Base-by-base conservation (phyloP, 2,797 vertebrate genomes). In the Myotis vivesi region DNA sequence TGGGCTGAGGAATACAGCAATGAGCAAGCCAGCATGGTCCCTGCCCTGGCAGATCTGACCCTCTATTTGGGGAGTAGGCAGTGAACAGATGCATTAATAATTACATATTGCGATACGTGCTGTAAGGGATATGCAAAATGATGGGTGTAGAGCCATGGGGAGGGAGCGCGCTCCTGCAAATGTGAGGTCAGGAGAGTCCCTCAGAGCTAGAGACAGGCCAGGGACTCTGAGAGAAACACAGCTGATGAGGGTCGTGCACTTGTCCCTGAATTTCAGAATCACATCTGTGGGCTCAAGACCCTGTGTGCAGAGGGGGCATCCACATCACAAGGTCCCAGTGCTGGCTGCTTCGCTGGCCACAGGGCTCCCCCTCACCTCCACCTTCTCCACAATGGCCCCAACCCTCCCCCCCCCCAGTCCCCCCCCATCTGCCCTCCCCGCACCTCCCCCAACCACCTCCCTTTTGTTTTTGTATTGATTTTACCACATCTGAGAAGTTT, bases 401-500 rank as follows among this genome's bases (percentile, higher is more conserved):
- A 13, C 25, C 5, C 10, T 36, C 36, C 36, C 4, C 23, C 0
- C 8, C 53, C 57, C 23, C 1, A 46, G 36, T 36, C 38, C 38
- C 38, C 38, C 38, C 38, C 38, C 36, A 3, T 4, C 36, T 4
- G 36, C 36, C 36, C 36, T 4, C 36, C 4, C 36, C n/a, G n/a
- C n/a, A n/a, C n/a, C n/a, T n/a, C 36, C 36, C 36, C 3, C 59
- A 62, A 62, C 44, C 49, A 11, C 71, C 81, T 76, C 80, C 55
- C 23, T 38, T 66, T 55, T n/a, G 15, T 62, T 76, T 87, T 73
- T 89, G 96, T 87, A 22, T 95, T 93, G 82, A 64, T 80, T 92
- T 94, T 59, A 95, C 96, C 93, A 95, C 90, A 85, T 97, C 86
- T 38, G 86, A 96, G 90, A 86, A 84, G 85, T 55, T 93, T 97